A percentile compares a stretch with the other conserved stretches of the same genome.
These are phyloP conservation scores for Manis crassicaudata DNA, from an alignment of 2,797 vertebrate species.

Conservation along the genomic window DNA sequence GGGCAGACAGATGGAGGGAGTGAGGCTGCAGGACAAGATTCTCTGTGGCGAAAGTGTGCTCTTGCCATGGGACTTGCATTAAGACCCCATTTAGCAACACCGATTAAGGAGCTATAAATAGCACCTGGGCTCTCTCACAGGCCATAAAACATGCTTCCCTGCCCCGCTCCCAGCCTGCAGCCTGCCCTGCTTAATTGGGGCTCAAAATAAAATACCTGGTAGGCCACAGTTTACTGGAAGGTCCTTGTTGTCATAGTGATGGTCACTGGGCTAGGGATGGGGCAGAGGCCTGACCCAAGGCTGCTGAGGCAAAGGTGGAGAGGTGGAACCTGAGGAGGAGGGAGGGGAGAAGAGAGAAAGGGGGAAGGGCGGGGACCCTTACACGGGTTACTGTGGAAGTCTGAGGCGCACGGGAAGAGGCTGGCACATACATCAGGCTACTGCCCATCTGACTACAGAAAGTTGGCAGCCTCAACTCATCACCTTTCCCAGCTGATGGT, in stretches of 20 bases:
- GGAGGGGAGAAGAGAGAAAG: neutral
- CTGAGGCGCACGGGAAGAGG: neutral
- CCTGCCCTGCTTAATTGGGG: slow-evolving; percentile 69
- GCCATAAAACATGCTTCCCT: slow-evolving; percentile 68
- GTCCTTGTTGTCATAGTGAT: slow-evolving; percentile 71
- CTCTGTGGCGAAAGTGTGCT: neutral
- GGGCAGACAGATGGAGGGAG: neutral
- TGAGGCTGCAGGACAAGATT: neutral
- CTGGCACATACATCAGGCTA: neutral
- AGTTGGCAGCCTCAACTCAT: neutral
- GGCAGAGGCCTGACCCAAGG: neutral
- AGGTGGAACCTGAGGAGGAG: neutral
- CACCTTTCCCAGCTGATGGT: neutral
- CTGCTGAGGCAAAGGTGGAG: neutral
- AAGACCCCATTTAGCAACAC: slow-evolving; percentile 76
- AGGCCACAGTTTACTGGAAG: slow-evolving; percentile 48
- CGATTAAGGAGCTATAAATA: slow-evolving; percentile 80
- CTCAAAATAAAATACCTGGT: slow-evolving; percentile 78
- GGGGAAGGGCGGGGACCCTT: too few species aligned
- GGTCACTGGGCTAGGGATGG: neutral
- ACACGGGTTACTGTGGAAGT: neutral
- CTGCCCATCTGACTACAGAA: neutral
- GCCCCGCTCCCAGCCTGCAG: slow-evolving; percentile 1
- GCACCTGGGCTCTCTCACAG: slow-evolving; percentile 61
- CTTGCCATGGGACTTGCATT: slow-evolving; percentile 49